Base-by-base conservation (phyloP, 2,888 invertebrate genomes). In the Melieria omissa region DNA sequence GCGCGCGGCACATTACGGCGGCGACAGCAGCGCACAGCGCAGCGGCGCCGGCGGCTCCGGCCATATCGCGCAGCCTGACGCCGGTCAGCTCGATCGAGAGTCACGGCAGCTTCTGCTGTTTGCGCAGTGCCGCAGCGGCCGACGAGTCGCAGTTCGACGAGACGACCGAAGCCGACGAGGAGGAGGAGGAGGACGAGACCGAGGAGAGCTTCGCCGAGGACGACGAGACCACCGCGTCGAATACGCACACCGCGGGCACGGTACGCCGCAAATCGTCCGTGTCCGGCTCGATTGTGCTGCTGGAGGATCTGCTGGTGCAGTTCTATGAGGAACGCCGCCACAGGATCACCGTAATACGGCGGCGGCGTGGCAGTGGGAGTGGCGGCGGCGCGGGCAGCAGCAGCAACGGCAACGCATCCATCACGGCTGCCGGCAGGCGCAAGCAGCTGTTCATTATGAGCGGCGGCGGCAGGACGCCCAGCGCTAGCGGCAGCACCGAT, bases 321-420 rank as follows among this genome's bases (percentile, higher is more conserved):
- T 85, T 86, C 76, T 86, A 86, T 85, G 86, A 87, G 76, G 85
- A 86, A 78, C 83, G 81, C 64, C 76, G 79, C 65, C 80, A 80
- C 65, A 82, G 81, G 75, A 77, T 84, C 63, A 85, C 84, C 58
- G 82, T 86, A 62, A 83, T 85, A 73, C 79, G 83, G 4, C 78
- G 78, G 6, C 76, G 79, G 12, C 73, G 79, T 9, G 80, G 78
- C 62, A 70, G 78, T 64, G 75, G 78, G 60, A 76, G 79, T 58
- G 75, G 77, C 68, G 71, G 78, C 73, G 73, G 76, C 8, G 14
- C 62, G 4, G 47, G 46, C 66, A 74, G 71, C 73, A 67, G 72
- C 44, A 76, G 70, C 47, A 70, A 61, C 74, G 80, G 78, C 62
- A 70, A 78, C 62, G 75, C 77, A 58, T 76, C 78, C 60, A 75